Base-by-base conservation (phyloP, 2,797 vertebrate species). In the Rhabdophis nuchalis region DNA sequence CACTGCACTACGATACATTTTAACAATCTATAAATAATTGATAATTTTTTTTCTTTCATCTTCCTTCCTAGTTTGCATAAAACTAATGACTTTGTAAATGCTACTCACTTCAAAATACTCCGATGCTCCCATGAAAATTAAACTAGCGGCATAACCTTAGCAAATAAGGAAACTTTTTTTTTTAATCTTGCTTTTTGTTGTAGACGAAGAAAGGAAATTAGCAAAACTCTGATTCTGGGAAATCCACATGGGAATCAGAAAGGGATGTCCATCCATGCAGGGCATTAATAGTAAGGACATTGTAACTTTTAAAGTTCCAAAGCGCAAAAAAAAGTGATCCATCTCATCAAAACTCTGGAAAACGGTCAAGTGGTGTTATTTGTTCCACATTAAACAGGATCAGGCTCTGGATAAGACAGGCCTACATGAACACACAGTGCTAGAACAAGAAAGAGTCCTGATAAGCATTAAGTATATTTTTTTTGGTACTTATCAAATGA, bases 81-180 rank as follows among this genome's bases (percentile, higher is more conserved):
- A 99, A 99, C 98, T 99, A 99, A 99, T 99, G 99, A 99, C 98
- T 98, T 98, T 97, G 97, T 99, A 99, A 99, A 99, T 99, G 98
- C 98, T 98, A 98, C 98, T 99, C 98, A 98, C 98, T 98, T 99
- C 98, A 98, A 99, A 98, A 99, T 98, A 98, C 98, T 98, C 98
- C 94, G 95, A 97, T 87, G 95, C 97, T 97, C 97, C 97, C 97
- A 97, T 96, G 97, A 97, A 98, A 98, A 98, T 98, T 98, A 98
- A 97, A 98, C 97, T 97, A 98, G 97, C 97, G 97, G 95, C 96
- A 95, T 97, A 98, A 98, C 97, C 97, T 98, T 97, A 97, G 96
- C 96, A 97, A 98, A 97, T 97, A 97, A 97, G 96, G 92, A 96
- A 94, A 91, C 88, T 95, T 96, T 94, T 93, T 29, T 82, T 82